Evolutionary conservation across 2,797 vertebrate genomes (phyloP), one percentile per base, ranked within the genome.

Genomic region (Crenichthys baileyi): DNA sequence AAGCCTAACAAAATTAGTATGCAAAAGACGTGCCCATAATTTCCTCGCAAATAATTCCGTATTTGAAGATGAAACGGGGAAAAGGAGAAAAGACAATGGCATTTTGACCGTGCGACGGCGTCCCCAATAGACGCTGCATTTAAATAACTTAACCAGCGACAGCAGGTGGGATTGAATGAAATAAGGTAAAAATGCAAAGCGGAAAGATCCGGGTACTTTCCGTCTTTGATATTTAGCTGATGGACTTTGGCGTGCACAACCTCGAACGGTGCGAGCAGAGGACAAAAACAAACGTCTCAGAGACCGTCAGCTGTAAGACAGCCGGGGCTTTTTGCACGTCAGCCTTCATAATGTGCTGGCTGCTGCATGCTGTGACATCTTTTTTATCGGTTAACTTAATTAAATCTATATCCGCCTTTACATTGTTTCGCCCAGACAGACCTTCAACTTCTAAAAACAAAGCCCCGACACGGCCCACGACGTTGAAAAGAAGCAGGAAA

Each of bases 1-100:
- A 97, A 97, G 96, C 96, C 97, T 98, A 98, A 98, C 97, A 97
- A 97, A 98, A 98, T 98, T 98, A 99, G 97, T 98, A 99, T 99
- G 97, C 97, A 98, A 98, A 98, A 96, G 96, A 96, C 86, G 95
- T 96, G 95, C 96, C 96, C 96, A 96, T 98, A 96, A 98, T 98
- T 98, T 98, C 97, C 97, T 96, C 95, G 95, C 96, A 98, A 97
- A 98, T 97, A 95, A 96, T 97, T 97, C 95, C 87, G 95, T 97
- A 86, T 97, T 92, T 97, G 95, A 97, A 94, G 96, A 97, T 97
- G 96, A 98, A 98, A 97, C 96, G 36, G 94, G 94, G 93, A 95
- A 90, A 96, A 95, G 96, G 16, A 36, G 16, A 26, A n/a, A n/a
- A 96, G 95, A 97, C 96, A 97, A 97, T 96, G 95, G 92, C 92